Conservation (phyloP, 2,113 vertebrate species). For the Sylvicapra grimmia region DNA sequence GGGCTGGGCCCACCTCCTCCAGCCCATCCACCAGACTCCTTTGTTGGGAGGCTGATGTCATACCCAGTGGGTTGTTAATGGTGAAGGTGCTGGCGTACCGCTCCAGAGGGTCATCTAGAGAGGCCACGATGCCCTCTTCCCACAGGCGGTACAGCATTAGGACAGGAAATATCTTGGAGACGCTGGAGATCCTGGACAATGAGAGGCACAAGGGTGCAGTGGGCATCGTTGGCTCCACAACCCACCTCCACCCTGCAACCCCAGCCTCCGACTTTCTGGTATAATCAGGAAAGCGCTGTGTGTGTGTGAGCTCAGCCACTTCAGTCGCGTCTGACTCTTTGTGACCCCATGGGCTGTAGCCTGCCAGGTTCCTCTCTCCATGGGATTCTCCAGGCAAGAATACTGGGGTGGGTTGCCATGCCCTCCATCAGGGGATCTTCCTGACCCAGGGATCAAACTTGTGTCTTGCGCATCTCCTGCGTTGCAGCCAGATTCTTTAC, state of each 20-base stretch:
- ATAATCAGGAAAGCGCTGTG: background rate
- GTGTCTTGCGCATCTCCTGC: background rate
- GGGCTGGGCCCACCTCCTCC: slow-evolving; percentile 81
- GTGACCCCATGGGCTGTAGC: background rate
- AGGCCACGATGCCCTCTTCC: slow-evolving; percentile 87
- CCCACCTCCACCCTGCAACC: background rate
- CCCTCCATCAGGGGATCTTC: background rate
- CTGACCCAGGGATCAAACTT: background rate
- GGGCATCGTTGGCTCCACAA: background rate
- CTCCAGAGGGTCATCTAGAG: slow-evolving; percentile 90
- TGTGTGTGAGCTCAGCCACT: background rate
- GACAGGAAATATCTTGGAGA: slow-evolving; percentile 93
- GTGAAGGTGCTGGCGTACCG: slow-evolving; percentile 84
- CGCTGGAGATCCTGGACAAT: slow-evolving; percentile 85
- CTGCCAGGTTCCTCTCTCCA: background rate
- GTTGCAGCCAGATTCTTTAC: background rate
- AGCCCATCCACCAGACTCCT: slow-evolving; percentile 82
- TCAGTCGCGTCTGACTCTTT: accelerated
- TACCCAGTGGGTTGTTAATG: slow-evolving; percentile 89
- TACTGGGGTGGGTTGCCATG: background rate
- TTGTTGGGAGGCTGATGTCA: slow-evolving; percentile 72
- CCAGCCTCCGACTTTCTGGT: background rate
- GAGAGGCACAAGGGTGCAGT: background rate
- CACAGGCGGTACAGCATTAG: slow-evolving; percentile 94
- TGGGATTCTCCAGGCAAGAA: background rate